Base-by-base conservation (phyloP, 2,797 vertebrate genomes). In the Xerus rutilus region DNA sequence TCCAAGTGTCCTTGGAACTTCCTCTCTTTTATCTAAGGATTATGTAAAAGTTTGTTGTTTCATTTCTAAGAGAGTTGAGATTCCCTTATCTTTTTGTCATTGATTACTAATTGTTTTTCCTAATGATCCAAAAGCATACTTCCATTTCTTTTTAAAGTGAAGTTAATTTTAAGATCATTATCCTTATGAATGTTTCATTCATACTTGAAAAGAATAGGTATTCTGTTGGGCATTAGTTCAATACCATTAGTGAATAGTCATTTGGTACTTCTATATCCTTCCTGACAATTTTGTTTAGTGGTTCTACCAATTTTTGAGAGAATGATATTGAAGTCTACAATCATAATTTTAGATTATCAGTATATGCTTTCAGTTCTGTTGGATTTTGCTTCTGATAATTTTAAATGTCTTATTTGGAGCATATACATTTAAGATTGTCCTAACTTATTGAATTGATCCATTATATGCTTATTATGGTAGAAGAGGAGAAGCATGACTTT, bases 131-230 rank as follows among this genome's bases (percentile, higher is more conserved):
- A 79, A 11, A 86, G 81, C 8, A 78, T 79, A 76, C 12, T 81
- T 93, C 8, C 67, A 67, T 43, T 97, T 87, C 20, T 89, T 88
- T 95, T 85, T 79, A 85, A 91, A 93, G 81, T 88, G 73, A 93
- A 52, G 18, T 47, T 93, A 79, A 17, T 69, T 59, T 88, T 72
- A 72, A 64, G 20, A 85, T 6, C 20, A 25, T 35, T 81, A 72
- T 81, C 23, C 35, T 59, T 25, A 85, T 70, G 59, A 84, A 54
- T 70, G 52, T 57, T 30, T 30, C 54, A 89, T 54, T 10, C 15
- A 62, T 83, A 4, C n/a, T 92, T 90, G 54, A 83, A 72, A 78
- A 72, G 47, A 89, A 93, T 59, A 15, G 28, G 30, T 54, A 74
- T 47, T 86, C 64, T 84, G 25, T 28, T 79, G 52, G 59, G 11